Percentiles rank a stretch among this genome's conserved stretches.
Conservation (phyloP, 2,797 vertebrate species). For the Mus minutoides region DNA sequence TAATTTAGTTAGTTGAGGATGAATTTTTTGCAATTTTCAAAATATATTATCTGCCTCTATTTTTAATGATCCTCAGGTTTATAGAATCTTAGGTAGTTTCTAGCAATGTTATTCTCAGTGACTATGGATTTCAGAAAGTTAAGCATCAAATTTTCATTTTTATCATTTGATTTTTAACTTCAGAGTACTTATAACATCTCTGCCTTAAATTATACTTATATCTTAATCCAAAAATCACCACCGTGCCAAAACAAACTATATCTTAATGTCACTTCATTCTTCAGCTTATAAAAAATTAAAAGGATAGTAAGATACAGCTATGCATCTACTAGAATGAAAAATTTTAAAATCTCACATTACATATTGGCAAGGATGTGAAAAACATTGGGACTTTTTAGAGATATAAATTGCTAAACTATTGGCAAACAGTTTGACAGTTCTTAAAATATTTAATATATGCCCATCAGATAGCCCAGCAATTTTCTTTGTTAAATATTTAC, state of each 20-base stretch:
- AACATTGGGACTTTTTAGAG: background rate
- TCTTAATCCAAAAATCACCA: conserved; percentile 39
- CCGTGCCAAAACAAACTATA: background rate
- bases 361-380: background rate
- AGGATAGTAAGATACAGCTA: background rate
- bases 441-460: background rate
- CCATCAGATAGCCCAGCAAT: background rate
- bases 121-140: conserved; percentile 16
- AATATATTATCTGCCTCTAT: conserved; percentile 54
- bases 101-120: background rate
- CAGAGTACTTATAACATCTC: background rate
- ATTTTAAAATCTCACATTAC: background rate
- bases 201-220: conserved; percentile 37
- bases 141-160: conserved; percentile 2
- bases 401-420: background rate
- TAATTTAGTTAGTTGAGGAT: conserved; percentile 65
- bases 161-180: background rate
- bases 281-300: conserved; percentile 28
- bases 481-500: conserved; percentile 12
- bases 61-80: conserved; percentile 60
- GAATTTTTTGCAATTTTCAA: conserved; percentile 64
- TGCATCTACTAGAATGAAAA: background rate
- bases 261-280: background rate
- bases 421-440: background rate
- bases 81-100: conserved; percentile 16